Conservation (phyloP, 2,113 vertebrate genomes). For the Poeciliopsis prolifica region DNA sequence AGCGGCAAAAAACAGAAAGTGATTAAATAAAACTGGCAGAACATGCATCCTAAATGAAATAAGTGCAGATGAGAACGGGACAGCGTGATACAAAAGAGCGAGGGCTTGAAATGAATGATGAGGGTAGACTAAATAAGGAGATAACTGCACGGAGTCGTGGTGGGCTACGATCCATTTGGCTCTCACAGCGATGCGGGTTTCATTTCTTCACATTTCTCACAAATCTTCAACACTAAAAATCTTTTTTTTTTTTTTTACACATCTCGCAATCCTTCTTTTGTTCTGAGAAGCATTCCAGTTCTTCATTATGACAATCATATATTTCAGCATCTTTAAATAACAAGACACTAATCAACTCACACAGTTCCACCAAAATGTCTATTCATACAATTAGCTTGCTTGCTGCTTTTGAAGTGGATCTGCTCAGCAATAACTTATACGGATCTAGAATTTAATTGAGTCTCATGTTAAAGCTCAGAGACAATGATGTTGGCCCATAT, state of each 20-base stretch:
- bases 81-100: not conserved
- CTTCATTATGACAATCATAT: no score
- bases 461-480: not conserved
- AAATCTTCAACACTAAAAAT: not conserved
- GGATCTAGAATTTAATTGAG: not conserved
- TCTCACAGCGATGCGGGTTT: not conserved
- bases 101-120: not conserved
- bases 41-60: not conserved
- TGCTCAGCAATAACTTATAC: not conserved
- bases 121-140: not conserved
- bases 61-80: not conserved
- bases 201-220: not conserved
- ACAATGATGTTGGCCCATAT: no score
- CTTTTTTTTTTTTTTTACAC: not conserved
- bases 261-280: not conserved
- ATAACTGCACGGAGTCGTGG: not conserved
- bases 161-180: not conserved
- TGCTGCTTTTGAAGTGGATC: not conserved
- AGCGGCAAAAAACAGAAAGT: not conserved
- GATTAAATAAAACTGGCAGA: not conserved
- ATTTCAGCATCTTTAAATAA: not conserved
- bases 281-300: not conserved
- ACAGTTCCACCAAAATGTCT: not conserved
- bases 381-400: not conserved
- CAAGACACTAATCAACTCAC: not conserved